phyloP scores from a whole-genome alignment of 2,797 vertebrate species.

The Siniperca scherzeri region DNA sequence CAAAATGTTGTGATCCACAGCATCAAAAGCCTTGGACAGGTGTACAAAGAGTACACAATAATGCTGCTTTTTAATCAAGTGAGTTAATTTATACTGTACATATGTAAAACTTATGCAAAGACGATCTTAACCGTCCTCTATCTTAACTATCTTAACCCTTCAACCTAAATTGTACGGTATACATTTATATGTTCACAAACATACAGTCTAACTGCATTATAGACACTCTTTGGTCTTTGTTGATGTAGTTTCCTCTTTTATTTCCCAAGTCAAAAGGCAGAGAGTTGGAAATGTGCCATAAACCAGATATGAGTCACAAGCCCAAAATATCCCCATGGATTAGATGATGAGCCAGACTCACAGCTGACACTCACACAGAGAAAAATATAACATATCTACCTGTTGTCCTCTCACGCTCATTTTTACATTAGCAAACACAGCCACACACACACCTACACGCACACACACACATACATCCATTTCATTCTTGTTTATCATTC shows the following conservation, averaged over 20 bases:
- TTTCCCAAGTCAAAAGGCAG: conserved; percentile 38
- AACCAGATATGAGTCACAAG: conserved; percentile 61
- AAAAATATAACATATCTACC: conserved; percentile 17
- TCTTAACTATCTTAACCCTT: background rate
- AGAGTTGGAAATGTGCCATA: conserved; percentile 47
- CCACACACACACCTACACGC: background rate
- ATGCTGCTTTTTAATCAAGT: background rate
- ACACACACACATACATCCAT: background rate
- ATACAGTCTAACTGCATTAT: background rate
- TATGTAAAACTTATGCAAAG: background rate
- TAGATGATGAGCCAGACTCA: conserved; percentile 29
- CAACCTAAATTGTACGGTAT: background rate
- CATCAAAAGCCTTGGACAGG: background rate
- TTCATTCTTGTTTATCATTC: background rate
- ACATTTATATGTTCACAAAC: background rate
- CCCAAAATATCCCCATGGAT: conserved; percentile 56
- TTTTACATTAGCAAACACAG: conserved; percentile 10
- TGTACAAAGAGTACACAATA: background rate
- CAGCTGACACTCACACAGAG: conserved; percentile 38
- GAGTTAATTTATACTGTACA: background rate
- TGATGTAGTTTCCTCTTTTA: conserved; percentile 29
- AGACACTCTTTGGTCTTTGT: conserved; percentile 1
- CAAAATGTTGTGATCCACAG: background rate
- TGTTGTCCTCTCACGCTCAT: background rate
- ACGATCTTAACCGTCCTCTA: too few species aligned